Evolutionary conservation across 2,113 vertebrate species (phyloP).

Genomic region (Sus scrofa): DNA sequence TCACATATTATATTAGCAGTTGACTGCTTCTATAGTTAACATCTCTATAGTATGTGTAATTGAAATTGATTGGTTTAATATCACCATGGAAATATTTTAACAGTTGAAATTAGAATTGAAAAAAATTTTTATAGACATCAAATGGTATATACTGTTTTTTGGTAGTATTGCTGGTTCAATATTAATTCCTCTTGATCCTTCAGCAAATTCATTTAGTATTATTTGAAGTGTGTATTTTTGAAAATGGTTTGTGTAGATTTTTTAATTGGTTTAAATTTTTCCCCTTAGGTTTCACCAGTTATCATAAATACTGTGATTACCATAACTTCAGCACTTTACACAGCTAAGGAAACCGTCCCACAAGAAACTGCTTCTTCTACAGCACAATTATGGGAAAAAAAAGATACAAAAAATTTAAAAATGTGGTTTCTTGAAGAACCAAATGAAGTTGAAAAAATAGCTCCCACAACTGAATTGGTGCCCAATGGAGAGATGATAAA

Average conservation of each 20-base stretch:
- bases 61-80: background rate
- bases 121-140: background rate
- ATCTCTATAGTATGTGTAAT: background rate
- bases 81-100: constrained; percentile 40
- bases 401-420: constrained; percentile 93
- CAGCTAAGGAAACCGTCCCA: constrained; percentile 90
- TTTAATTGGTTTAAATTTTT: constrained; percentile 41
- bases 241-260: constrained; percentile 21
- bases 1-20: background rate
- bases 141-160: background rate
- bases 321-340: constrained; percentile 95
- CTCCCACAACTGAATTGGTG: constrained; percentile 87
- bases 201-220: constrained; percentile 42
- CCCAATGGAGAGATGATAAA: constrained; percentile 93
- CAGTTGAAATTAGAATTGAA: constrained; percentile 43
- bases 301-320: constrained; percentile 99
- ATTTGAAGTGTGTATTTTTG: constrained; percentile 40
- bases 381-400: constrained; percentile 93
- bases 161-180: background rate
- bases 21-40: constrained; percentile 16
- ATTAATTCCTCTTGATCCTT: constrained; percentile 51
- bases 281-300: constrained; percentile 95
- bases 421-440: constrained; percentile 98
- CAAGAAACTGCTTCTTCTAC: constrained; percentile 90
- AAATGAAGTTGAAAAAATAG: constrained; percentile 84